Base-by-base conservation (phyloP, 2,797 vertebrate species). In the Cynodonichthys magdalenae region DNA sequence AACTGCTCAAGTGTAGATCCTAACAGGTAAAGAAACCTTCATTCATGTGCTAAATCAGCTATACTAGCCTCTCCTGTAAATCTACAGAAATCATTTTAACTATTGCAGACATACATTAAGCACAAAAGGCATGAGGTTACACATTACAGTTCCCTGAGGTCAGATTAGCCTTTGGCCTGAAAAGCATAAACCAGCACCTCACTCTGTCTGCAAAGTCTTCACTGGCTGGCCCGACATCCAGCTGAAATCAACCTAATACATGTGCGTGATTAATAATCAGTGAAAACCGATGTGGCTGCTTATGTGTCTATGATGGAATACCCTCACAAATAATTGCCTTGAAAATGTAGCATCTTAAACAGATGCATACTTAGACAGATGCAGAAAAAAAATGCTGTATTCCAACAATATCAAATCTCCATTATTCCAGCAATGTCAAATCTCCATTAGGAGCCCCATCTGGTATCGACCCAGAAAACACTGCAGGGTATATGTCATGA, bases 391-490 rank as follows among this genome's bases (percentile, higher is more conserved):
- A 41, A 7, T 20, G 18, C 46, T 11, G 19, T 20, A 19, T 24
- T 59, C 29, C 57, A 59, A 59, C 69, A 61, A 75, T 47, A 59
- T 68, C 68, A 82, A 62, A 80, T 80, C 66, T 86, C 79, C 71
- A 63, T 47, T 47, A 29, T 47, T 59, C 28, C 42, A 59, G 31
- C 69, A 61, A 75, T 48, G 61, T 69, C 69, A 82, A 63, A 79
- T 82, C 66, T 85, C 79, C 71, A 63, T 47, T 58, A 77, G 75
- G 70, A 76, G 19, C 65, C 53, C 74, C 69, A 75, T 69, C 83
- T 84, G 73, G 63, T 77, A 82, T 89, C 57, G 66, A 86, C 75
- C 60, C 75, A 82, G 71, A 81, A 74, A 82, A 78, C 63, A 72
- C 77, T 55, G 60, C 70, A 64, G 76, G 34, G 53, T 79, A 63